These are phyloP conservation scores for Opisthograptis luteolata DNA, from an alignment of 2,888 invertebrate genomes.

Conservation along the genomic window DNA sequence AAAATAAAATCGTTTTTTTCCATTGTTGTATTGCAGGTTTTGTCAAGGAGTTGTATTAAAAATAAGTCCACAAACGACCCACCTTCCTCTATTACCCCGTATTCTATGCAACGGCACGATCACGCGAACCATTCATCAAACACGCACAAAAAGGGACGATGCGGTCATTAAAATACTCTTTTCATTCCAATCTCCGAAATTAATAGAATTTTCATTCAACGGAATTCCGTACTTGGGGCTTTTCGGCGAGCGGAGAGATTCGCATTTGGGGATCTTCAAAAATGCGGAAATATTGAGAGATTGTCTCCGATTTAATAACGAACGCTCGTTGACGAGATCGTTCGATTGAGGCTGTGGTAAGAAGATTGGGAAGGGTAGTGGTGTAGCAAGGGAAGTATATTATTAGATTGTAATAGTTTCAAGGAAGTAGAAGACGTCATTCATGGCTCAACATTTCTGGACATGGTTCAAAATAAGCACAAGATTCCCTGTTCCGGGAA, in stretches of 20 bases:
- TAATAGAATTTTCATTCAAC: conserved; percentile 25
- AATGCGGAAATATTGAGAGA: conserved; percentile 48
- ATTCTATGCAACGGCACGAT: conserved; percentile 4
- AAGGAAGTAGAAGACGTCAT: too few relatives aligned
- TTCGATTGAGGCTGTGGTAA: conserved; percentile 20
- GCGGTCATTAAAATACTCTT: conserved; percentile 28
- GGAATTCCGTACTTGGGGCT: conserved; percentile 16
- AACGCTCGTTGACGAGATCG: conserved; percentile 49
- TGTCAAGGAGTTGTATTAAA: too few relatives aligned
- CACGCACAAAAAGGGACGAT: conserved; percentile 16
- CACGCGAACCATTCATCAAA: conserved; percentile 28
- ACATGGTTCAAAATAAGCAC: too few relatives aligned
- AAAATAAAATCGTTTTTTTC: too few relatives aligned
- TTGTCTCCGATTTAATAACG: conserved; percentile 75
- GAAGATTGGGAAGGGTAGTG: conserved; percentile 19
- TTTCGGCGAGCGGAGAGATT: conserved; percentile 15
- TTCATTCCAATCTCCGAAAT: conserved; percentile 21
- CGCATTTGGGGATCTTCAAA: conserved; percentile 38
- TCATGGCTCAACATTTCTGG: too few relatives aligned
- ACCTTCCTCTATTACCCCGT: conserved; percentile 2
- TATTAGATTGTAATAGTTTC: too few relatives aligned
- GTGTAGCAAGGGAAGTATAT: conserved; percentile 5
- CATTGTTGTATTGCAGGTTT: too few relatives aligned
- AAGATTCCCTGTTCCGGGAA: too few relatives aligned
- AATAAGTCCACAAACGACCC: neutral